phyloP scores from a whole-genome alignment of 2,888 invertebrate species.

The Nemotelus pantherinus region DNA sequence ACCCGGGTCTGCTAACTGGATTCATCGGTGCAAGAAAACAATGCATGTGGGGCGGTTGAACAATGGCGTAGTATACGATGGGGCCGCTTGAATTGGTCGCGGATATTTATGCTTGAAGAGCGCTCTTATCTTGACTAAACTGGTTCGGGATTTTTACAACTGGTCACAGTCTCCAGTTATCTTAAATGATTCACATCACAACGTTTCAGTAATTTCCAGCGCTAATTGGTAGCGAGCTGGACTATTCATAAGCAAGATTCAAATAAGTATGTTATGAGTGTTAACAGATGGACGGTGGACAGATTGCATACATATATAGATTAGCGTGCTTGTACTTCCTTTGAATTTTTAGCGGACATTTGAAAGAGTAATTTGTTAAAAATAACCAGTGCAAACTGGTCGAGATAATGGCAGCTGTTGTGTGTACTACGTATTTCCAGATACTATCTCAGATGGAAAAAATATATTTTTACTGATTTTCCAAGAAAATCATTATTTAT shows the following conservation, averaged over 20 bases:
- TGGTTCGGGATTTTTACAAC: neutral
- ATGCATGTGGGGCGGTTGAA: constrained; percentile 7
- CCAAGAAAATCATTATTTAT: no score
- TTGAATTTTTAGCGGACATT: no score
- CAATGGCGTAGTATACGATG: constrained; percentile 21
- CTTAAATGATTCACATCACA: neutral
- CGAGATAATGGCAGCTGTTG: neutral
- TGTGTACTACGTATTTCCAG: no score
- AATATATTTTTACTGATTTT: no score
- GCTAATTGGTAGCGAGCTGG: neutral
- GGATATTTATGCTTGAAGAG: no score
- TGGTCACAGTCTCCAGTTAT: no score
- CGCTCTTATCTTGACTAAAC: neutral
- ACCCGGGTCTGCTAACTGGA: constrained; percentile 14
- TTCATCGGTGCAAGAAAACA: constrained; percentile 22
- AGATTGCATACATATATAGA: neutral
- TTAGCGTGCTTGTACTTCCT: no score
- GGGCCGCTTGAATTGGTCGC: neutral
- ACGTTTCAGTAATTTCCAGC: neutral
- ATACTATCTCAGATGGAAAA: no score
- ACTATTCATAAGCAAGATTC: neutral
- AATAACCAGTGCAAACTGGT: constrained; percentile 9
- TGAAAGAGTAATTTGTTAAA: neutral
- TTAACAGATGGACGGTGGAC: neutral
- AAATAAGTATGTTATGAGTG: neutral